phyloP scores from a whole-genome alignment of 2,888 invertebrate genomes.

The Heteropelma amictum region DNA sequence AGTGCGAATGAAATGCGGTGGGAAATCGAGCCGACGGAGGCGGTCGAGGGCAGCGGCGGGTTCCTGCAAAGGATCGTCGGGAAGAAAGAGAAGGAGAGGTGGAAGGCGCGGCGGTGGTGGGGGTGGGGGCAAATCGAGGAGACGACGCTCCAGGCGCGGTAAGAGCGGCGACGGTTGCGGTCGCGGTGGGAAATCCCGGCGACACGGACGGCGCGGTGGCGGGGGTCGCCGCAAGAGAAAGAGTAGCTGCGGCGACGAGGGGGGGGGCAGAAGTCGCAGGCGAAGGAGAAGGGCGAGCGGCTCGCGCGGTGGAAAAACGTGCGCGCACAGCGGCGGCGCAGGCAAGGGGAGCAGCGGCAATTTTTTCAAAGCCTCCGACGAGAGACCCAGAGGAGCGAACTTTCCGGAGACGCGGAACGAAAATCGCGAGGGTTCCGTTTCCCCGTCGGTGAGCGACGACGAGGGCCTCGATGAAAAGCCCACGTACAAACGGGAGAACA shows the following conservation, averaged over 20 bases:
- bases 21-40: conserved; percentile 27
- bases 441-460: conserved; percentile 44
- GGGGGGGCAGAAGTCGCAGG: background rate
- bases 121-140: too few species aligned
- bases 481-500: background rate
- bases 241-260: background rate
- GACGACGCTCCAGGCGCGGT: too few species aligned
- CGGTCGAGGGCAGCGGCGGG: conserved; percentile 11
- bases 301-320: conserved; percentile 32
- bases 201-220: conserved; percentile 4
- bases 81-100: conserved; percentile 5
- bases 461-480: conserved; percentile 24
- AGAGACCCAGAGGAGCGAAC: conserved; percentile 17
- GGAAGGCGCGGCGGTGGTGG: conserved; percentile 16
- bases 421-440: conserved; percentile 47
- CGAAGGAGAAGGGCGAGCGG: conserved; percentile 35
- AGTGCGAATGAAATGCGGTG: conserved; percentile 20
- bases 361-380: background rate
- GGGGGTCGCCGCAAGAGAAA: background rate
- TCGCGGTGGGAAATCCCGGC: conserved; percentile 28
- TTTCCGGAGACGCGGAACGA: background rate
- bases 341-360: background rate
- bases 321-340: background rate
- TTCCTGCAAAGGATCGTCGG: conserved; percentile 16
- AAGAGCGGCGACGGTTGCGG: conserved; percentile 5